phyloP scores from a whole-genome alignment of 2,797 vertebrate species.

The Platalea minor region DNA sequence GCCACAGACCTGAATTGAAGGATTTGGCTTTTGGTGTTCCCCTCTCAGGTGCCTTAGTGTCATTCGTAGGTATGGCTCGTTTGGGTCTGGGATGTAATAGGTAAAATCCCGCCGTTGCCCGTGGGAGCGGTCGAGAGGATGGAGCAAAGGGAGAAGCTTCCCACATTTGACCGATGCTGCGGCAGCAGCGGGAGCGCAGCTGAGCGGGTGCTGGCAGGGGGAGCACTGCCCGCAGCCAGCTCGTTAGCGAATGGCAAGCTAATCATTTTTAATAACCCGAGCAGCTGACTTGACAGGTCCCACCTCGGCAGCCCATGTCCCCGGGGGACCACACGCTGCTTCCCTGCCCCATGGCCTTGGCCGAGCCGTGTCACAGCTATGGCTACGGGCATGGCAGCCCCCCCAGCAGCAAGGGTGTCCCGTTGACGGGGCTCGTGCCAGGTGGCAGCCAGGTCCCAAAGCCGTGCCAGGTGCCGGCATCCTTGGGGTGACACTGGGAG shows the following conservation, averaged over 20 bases:
- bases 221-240: background rate
- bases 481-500: background rate
- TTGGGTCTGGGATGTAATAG: background rate
- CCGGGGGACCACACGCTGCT: background rate
- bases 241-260: background rate
- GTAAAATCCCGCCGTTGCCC: background rate
- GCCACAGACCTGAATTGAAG: background rate
- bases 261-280: background rate
- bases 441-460: background rate
- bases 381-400: background rate
- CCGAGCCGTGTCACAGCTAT: background rate
- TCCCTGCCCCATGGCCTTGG: background rate
- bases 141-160: background rate
- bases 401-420: background rate
- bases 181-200: accelerated
- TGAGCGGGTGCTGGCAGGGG: background rate
- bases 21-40: background rate
- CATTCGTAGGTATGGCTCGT: background rate
- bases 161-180: accelerated
- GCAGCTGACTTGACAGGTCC: background rate
- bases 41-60: background rate
- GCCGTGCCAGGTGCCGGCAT: background rate
- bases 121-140: accelerated
- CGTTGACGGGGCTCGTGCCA: accelerated
- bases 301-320: background rate